Evolutionary conservation across 2,797 vertebrate species (phyloP).

Genomic region (Furcifer pardalis): DNA sequence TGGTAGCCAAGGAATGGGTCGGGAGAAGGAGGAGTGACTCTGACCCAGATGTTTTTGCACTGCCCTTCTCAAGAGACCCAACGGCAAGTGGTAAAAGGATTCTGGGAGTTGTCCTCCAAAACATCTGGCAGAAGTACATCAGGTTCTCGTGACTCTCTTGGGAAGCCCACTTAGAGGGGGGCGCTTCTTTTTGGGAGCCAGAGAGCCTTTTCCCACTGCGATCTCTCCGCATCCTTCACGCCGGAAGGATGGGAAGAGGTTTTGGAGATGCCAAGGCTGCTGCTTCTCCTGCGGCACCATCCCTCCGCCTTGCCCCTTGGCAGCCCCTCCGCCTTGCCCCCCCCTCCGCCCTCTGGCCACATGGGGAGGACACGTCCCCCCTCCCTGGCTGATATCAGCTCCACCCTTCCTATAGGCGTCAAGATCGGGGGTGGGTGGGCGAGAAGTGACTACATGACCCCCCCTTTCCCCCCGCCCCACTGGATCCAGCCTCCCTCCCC

Average conservation of each 20-base stretch:
- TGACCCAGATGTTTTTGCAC: too few relatives aligned
- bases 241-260: background rate
- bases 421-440: background rate
- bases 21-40: too few relatives aligned
- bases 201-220: too few relatives aligned
- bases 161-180: too few relatives aligned
- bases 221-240: background rate
- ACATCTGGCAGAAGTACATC: too few relatives aligned
- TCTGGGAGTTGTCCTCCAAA: too few relatives aligned
- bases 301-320: background rate
- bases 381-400: conserved; percentile 47
- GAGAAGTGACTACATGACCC: accelerated
- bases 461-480: background rate
- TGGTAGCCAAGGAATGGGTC: too few relatives aligned
- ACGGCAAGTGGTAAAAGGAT: too few relatives aligned
- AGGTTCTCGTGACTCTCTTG: too few relatives aligned
- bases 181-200: too few relatives aligned
- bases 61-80: too few relatives aligned
- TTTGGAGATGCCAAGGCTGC: background rate
- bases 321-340: background rate
- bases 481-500: background rate
- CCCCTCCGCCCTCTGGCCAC: background rate
- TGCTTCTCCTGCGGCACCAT: too few relatives aligned
- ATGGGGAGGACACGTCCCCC: background rate
- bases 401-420: background rate